A percentile compares a stretch with the other conserved stretches of the same genome.
These are phyloP conservation scores for Bugula neritina DNA, from an alignment of 2,888 invertebrate genomes.

Conservation along the genomic window DNA sequence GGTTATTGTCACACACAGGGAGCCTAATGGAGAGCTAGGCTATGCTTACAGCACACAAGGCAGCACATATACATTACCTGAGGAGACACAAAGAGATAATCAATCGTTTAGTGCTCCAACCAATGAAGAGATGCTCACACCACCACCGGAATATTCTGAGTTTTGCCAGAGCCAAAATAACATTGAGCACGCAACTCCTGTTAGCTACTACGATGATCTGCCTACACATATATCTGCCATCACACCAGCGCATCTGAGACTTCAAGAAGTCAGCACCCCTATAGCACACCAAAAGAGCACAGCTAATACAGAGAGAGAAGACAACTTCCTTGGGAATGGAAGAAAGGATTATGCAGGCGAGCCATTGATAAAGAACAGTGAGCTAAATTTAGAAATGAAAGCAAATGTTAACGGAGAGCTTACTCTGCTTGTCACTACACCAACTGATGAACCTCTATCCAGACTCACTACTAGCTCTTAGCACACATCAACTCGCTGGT, in stretches of 20 bases:
- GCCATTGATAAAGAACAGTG: neutral
- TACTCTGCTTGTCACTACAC: neutral
- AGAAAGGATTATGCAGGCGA: neutral
- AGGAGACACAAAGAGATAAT: too few relatives aligned
- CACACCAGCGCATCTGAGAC: neutral
- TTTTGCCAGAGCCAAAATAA: too few relatives aligned
- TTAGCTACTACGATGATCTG: constrained; percentile 5
- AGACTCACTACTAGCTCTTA: too few relatives aligned
- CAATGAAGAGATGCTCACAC: neutral
- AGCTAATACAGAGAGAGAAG: too few relatives aligned
- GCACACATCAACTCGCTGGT: too few relatives aligned
- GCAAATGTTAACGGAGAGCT: neutral
- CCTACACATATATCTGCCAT: neutral
- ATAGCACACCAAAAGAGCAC: neutral
- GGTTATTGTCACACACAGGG: neutral
- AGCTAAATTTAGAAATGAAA: neutral
- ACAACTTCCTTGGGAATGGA: neutral
- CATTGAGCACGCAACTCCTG: neutral
- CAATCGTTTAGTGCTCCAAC: neutral
- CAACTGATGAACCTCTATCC: too few relatives aligned
- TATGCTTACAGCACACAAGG: neutral
- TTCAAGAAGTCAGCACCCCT: neutral
- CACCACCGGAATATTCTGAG: constrained; percentile 1
- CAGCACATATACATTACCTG: neutral
- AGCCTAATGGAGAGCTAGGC: neutral